A percentile compares a stretch with the other conserved stretches of the same genome.
phyloP scores from a whole-genome alignment of 2,113 vertebrate genomes.

The Grantiella picta region DNA sequence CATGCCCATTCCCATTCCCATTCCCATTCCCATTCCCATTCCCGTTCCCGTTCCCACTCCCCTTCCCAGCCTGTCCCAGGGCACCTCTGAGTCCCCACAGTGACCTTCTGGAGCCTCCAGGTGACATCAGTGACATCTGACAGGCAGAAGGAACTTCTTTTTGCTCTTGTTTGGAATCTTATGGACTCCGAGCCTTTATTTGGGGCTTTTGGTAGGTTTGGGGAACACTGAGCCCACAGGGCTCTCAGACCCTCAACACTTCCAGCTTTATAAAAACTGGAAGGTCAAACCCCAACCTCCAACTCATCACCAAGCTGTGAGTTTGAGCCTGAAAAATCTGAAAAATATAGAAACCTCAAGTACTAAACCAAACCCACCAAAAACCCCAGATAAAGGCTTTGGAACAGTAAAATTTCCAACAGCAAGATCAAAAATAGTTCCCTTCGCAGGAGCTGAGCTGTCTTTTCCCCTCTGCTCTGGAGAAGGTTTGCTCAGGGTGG shows the following conservation, averaged over 20 bases:
- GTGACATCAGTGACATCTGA: background rate
- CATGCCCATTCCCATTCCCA: too few species aligned
- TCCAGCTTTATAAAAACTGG: background rate
- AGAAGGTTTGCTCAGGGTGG: background rate
- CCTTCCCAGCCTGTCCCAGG: background rate
- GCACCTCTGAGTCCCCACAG: background rate
- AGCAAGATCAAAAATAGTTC: background rate
- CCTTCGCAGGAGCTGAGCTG: background rate
- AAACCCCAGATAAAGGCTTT: background rate
- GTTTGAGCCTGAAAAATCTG: background rate
- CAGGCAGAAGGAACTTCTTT: accelerated
- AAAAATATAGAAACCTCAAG: background rate
- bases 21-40: too few species aligned
- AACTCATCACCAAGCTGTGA: accelerated
- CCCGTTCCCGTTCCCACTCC: too few species aligned
- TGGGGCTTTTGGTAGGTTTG: background rate
- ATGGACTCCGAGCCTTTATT: accelerated
- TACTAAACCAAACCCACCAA: background rate
- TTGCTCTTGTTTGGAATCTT: background rate
- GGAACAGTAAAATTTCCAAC: accelerated
- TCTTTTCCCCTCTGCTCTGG: background rate
- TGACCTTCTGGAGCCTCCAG: background rate
- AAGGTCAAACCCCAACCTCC: background rate
- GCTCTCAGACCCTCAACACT: background rate
- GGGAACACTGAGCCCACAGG: accelerated